Base-by-base conservation (phyloP, 2,113 vertebrate genomes). In the Lepisosteus osseus region DNA sequence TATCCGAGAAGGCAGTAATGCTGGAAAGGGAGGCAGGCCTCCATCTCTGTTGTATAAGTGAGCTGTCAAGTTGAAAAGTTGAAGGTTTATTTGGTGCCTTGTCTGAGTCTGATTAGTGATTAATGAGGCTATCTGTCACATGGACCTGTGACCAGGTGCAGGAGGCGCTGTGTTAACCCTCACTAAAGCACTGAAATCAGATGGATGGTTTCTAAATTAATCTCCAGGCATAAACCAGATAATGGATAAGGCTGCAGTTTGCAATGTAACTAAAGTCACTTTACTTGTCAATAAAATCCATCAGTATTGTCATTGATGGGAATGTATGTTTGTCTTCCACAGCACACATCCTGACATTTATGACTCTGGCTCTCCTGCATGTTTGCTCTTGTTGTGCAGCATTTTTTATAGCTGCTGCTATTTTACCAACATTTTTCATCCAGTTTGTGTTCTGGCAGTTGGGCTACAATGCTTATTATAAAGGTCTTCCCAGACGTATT, bases 151-250 rank as follows among this genome's bases (percentile, higher is more conserved):
- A 85, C 86, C 85, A 86, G 83, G 83, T 86, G 74, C 72, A 80
- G 56, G 76, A 69, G 85, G 89, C 78, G 74, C 73, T 77, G 69
- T 79, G 80, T 88, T 85, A 84, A 80, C 72, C 67, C 77, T 65
- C 55, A 84, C 81, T 89, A 83, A 86, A 88, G 90, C 75, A 69
- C 83, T 85, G 71, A 87, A 87, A 78, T 79, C 83, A 86, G 86
- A 88, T 87, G 79, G 78, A 81, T 90, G 85, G 76, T 87, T 89
- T 91, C 89, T 86, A 80, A 90, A 89, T 86, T 83, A 76, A 74
- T 72, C 80, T 74, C 74, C 69, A 80, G 86, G 86, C 87, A 79
- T 83, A 84, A 83, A 77, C 75, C 70, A 86, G 81, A 77, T 71
- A 81, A 79, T 87, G 82, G 81, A 77, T 86, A 79, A 77, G 83